A percentile compares a stretch with the other conserved stretches of the same genome.
phyloP scores from a whole-genome alignment of 2,113 vertebrate genomes.

The Oryzias woworae region DNA sequence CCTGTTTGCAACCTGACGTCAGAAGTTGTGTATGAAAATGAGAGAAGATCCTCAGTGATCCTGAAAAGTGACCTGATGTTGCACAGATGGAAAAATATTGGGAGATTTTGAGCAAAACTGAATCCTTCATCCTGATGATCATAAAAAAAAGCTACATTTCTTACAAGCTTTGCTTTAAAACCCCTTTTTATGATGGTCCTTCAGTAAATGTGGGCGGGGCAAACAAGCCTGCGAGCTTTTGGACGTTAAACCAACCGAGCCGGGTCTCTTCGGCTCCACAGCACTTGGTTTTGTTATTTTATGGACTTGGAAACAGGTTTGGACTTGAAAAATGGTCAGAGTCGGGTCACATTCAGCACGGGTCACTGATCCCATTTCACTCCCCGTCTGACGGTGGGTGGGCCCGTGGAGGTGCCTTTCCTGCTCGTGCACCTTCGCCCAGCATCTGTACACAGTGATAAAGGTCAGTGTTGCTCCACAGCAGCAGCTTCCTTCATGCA shows the following conservation, averaged over 20 bases:
- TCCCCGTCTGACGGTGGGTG: conserved; percentile 14
- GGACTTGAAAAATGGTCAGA: conserved; percentile 17
- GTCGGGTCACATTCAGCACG: conserved; percentile 6
- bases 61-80: too few relatives aligned
- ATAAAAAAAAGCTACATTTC: too few relatives aligned
- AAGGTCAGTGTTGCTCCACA: conserved; percentile 53
- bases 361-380: conserved; percentile 37
- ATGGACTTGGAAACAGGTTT: neutral
- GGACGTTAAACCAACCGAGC: too few relatives aligned
- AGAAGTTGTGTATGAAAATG: neutral
- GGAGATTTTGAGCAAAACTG: too few relatives aligned
- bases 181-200: too few relatives aligned
- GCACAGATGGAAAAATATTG: too few relatives aligned
- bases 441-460: conserved; percentile 56
- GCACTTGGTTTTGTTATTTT: neutral
- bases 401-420: conserved; percentile 29
- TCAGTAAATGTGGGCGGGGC: too few relatives aligned
- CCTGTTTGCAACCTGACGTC: conserved; percentile 8
- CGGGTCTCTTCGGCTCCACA: neutral
- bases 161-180: too few relatives aligned
- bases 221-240: too few relatives aligned
- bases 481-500: conserved; percentile 35
- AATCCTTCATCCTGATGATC: too few relatives aligned
- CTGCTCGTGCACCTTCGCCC: conserved; percentile 25
- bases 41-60: too few relatives aligned